These are phyloP conservation scores for Atta colombica DNA, from an alignment of 1,140 invertebrate species.

Conservation along the genomic window DNA sequence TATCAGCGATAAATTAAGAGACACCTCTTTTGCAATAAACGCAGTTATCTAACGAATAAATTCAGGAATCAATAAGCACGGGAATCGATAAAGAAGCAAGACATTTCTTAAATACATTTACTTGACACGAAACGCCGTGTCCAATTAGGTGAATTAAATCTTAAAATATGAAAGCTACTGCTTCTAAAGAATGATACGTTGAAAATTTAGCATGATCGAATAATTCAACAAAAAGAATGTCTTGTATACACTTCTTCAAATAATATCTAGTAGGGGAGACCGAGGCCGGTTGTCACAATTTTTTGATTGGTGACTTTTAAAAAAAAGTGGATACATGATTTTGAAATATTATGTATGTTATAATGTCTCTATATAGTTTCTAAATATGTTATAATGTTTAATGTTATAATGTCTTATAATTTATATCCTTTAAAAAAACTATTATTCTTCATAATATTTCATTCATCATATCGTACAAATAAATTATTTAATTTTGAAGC, in stretches of 20 bases:
- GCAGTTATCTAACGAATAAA: conserved; percentile 34
- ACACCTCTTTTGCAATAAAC: conserved; percentile 1
- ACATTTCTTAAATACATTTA: conserved; percentile 21
- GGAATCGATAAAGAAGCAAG: background rate
- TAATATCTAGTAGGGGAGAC: too few relatives aligned
- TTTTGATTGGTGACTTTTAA: too few relatives aligned
- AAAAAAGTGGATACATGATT: too few relatives aligned
- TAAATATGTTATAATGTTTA: too few relatives aligned
- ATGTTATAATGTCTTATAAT: too few relatives aligned
- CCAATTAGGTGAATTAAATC: conserved; percentile 7
- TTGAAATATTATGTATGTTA: too few relatives aligned
- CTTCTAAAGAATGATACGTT: background rate
- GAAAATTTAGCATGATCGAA: background rate
- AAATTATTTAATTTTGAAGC: too few relatives aligned
- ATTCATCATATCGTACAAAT: too few relatives aligned
- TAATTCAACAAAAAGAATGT: background rate
- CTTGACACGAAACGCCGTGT: background rate
- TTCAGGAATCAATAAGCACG: background rate
- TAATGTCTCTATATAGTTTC: too few relatives aligned
- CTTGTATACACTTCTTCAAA: background rate
- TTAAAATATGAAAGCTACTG: conserved; percentile 3
- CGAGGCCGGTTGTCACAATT: too few relatives aligned
- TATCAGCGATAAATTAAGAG: conserved; percentile 12
- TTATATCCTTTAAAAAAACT: too few relatives aligned
- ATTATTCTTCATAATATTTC: too few relatives aligned